Conservation (phyloP, 2,888 invertebrate genomes). For the Hemicrepidius hirtus region DNA sequence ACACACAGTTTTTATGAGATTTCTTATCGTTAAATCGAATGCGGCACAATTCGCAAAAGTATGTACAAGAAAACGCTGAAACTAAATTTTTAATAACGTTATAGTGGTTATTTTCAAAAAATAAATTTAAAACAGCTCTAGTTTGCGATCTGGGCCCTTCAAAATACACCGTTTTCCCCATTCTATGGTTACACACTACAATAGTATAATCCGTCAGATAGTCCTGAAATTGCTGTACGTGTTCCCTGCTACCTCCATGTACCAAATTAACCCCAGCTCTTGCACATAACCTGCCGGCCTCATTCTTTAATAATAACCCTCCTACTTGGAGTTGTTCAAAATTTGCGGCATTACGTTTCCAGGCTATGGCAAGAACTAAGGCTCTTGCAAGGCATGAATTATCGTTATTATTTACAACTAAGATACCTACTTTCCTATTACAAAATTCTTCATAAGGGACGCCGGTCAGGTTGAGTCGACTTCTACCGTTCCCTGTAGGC, state of each 20-base stretch:
- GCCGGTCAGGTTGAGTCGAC: background rate
- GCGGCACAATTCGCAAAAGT: constrained; percentile 1
- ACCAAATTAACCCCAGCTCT: background rate
- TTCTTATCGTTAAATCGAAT: background rate
- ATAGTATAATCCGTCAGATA: constrained; percentile 3
- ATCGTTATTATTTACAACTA: background rate
- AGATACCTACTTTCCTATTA: background rate
- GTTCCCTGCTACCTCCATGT: background rate
- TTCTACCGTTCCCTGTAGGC: background rate
- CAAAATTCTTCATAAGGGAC: background rate
- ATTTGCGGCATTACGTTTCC: background rate
- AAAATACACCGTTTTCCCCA: constrained; percentile 15
- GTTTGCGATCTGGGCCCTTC: background rate
- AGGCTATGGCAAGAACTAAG: background rate
- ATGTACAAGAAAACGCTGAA: background rate
- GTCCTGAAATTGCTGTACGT: constrained; percentile 3
- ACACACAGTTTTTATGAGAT: background rate
- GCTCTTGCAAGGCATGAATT: constrained; percentile 4
- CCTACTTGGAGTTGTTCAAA: background rate
- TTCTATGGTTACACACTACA: background rate
- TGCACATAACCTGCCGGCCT: background rate
- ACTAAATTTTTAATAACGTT: constrained; percentile 17
- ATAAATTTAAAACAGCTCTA: constrained; percentile 7
- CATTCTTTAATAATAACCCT: background rate
- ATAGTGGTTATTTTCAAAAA: constrained; percentile 19